Evolutionary conservation across 2,888 invertebrate species (phyloP), one percentile per base, ranked within the genome.

Genomic region (Platycheirus rosarum): DNA sequence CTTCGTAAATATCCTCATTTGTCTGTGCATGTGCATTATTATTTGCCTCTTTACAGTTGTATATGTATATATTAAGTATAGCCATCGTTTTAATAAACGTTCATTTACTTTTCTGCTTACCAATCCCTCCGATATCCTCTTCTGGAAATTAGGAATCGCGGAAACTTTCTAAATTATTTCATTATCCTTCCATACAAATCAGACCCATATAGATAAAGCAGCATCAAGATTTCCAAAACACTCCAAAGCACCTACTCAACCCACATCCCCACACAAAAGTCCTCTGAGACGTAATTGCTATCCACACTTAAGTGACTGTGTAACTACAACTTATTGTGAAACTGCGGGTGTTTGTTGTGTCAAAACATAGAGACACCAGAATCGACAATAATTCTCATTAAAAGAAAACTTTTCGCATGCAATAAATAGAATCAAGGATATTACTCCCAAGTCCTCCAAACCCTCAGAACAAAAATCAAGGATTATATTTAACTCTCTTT

Each of bases 111-210:
- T n/a, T n/a, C n/a, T n/a, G n/a, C n/a, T n/a, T n/a, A n/a, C n/a
- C n/a, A n/a, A n/a, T n/a, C n/a, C n/a, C n/a, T n/a, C n/a, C n/a
- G n/a, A n/a, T n/a, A n/a, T n/a, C n/a, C n/a, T n/a, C 35, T 11
- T 35, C 35, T 26, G 5, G n/a, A 42, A 13, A 63, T 42, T 26
- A 37, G 49, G 68, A 62, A 68, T 68, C 35, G 29, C 32, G n/a
- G 48, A 76, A 76, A 82, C 71, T 82, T 82, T 82, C 32, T 29
- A 63, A 82, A 76, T 82, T 66, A 76, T 76, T 76, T 68, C 66
- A 68, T 66, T 71, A 80, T 76, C 70, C 80, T 76, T 13, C 35
- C 35, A 71, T 53, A 71, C 70, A 71, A 76, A 74, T 69, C 75
- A 65, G 63, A 63, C 79, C 57, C 57, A 42, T 13, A 40, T 40